Percentiles rank a stretch among this genome's conserved stretches.
phyloP scores from a whole-genome alignment of 2,113 vertebrate genomes.

The Speoplatyrhinus poulsoni region DNA sequence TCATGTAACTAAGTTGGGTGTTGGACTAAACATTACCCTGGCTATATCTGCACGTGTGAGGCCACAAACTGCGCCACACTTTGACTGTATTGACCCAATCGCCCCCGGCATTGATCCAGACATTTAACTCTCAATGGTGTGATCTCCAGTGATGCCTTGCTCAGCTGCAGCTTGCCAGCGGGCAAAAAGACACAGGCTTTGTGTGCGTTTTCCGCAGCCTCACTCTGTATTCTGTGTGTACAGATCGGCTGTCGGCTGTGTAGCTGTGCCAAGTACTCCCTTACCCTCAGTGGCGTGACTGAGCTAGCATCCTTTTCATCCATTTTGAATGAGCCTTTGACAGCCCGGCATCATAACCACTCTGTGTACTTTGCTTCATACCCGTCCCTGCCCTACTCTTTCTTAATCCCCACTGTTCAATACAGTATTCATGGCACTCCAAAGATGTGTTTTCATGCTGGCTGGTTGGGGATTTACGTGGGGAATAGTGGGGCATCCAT shows the following conservation, averaged over 20 bases:
- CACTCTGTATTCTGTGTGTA: no score
- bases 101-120: background rate
- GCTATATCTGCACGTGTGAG: background rate
- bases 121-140: no score
- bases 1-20: constrained; percentile 17
- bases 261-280: background rate
- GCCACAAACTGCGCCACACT: constrained; percentile 40
- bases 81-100: constrained; percentile 13
- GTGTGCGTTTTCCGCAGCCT: no score
- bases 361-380: constrained; percentile 8
- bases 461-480: no score
- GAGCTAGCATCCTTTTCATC: constrained; percentile 28
- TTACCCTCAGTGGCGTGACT: background rate
- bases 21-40: constrained; percentile 41
- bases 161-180: no score
- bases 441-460: no score
- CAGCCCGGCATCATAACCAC: constrained; percentile 18
- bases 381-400: no score
- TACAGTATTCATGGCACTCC: no score
- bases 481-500: no score
- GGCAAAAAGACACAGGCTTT: no score
- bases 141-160: no score
- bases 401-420: constrained; percentile 15
- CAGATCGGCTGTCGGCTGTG: background rate
- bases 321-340: constrained; percentile 51